Base-by-base conservation (phyloP, 2,113 vertebrate species). In the Cyanoramphus novaezelandiae region DNA sequence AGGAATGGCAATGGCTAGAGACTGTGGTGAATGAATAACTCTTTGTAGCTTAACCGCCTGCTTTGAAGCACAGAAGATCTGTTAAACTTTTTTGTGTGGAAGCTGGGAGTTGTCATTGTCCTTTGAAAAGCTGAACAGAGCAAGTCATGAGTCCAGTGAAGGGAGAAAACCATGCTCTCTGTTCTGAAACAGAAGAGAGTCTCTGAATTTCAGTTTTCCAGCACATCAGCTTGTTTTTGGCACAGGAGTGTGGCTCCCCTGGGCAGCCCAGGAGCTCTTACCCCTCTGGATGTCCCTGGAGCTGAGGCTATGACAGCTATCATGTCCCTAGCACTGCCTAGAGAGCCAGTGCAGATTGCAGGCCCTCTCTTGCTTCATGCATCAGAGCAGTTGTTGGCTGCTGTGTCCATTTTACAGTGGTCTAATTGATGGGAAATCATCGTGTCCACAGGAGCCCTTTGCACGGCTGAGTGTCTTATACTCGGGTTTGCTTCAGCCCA, bases 111-210 rank as follows among this genome's bases (percentile, higher is more conserved):
- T 94, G 68, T 75, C 19, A 19, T 24, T 75, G 47, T 82, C 72
- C 74, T 90, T 88, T 74, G 74, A 64, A 70, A 88, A 96, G 50
- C 72, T 43, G 76, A 93, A 75, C 33, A 83, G 88, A 88, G 63
- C 5, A 74, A 95, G 35, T 57, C 23, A 10, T 23, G 39, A 63
- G 82, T 50, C 57, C 31, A 55, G 24, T 44, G 31, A 82, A 71
- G 67, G 81, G 47, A 74, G 64, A 75, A 92, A 44, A 5, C 11
- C 1, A 1, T 59, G 59, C 47, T 76, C 41, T 23, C 4, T 55
- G 8, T 41, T 90, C n/a, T 62, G 74, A 78, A 90, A 35, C 11
- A 43, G 37, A 6, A 80, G 28, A 41, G 10, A 10, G 62, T 50
- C 23, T 86, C 55, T 62, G 77, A 82, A 82, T 89, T 10, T 46